Conservation (phyloP, 2,888 invertebrate species). For the Dynastes maya region DNA sequence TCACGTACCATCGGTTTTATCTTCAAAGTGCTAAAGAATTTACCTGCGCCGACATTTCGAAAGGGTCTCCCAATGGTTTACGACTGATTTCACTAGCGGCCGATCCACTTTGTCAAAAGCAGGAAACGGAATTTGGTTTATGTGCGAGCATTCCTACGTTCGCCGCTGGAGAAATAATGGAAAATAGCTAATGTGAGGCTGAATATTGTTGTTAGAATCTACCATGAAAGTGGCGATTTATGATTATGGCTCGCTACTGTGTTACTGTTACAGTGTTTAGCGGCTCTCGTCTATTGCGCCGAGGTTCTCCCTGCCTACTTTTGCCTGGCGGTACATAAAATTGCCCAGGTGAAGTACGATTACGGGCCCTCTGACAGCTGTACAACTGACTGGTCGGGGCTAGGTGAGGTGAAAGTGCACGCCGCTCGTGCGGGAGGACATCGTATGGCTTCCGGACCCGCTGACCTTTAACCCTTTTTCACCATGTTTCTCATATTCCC, state of each 20-base stretch:
- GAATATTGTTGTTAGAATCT: slow-evolving; percentile 38
- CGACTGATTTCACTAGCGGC: slow-evolving; percentile 28
- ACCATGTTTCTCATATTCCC: slow-evolving; percentile 59
- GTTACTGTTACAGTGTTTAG: slow-evolving; percentile 37
- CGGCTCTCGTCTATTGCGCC: slow-evolving; percentile 21
- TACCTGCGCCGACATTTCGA: neutral
- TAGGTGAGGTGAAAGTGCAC: slow-evolving; percentile 60
- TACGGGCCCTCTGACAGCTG: slow-evolving; percentile 55
- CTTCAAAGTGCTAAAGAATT: neutral
- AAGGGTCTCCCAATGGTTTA: slow-evolving; percentile 31
- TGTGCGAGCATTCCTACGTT: slow-evolving; percentile 7
- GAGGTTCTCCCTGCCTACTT: slow-evolving; percentile 21
- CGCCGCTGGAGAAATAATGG: slow-evolving; percentile 28
- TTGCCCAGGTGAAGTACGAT: slow-evolving; percentile 47
- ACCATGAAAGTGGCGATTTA: slow-evolving; percentile 48
- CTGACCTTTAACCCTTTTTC: slow-evolving; percentile 62
- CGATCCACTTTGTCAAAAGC: slow-evolving; percentile 32
- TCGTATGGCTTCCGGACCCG: slow-evolving; percentile 62
- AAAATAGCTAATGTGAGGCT: slow-evolving; percentile 25
- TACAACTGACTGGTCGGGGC: slow-evolving; percentile 54
- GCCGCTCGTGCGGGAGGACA: slow-evolving; percentile 59
- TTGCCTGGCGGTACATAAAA: slow-evolving; percentile 34
- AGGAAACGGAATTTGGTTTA: slow-evolving; percentile 42
- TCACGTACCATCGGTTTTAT: neutral
- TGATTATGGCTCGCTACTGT: slow-evolving; percentile 47